phyloP scores from a whole-genome alignment of 92 coral and sea anemone genomes.

The Ricordea florida region DNA sequence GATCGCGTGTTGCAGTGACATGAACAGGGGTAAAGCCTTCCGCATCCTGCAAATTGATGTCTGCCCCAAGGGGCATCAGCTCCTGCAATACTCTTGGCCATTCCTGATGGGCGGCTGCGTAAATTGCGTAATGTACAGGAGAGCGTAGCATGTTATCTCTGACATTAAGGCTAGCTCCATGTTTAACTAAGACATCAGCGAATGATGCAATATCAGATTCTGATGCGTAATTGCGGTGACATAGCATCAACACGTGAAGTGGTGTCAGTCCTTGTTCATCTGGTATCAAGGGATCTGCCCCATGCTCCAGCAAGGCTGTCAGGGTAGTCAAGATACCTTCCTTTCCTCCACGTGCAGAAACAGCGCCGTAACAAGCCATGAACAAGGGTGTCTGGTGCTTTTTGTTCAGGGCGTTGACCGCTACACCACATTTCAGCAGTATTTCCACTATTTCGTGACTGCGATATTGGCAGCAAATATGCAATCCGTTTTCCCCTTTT shows the following conservation, averaged over 20 bases:
- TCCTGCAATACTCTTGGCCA: conserved; percentile 7
- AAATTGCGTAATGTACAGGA: conserved; percentile 41
- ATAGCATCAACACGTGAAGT: conserved; percentile 31
- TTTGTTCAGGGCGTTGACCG: conserved; percentile 23
- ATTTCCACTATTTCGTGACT: conserved; percentile 36
- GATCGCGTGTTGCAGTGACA: conserved; percentile 14
- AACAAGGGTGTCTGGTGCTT: conserved; percentile 45
- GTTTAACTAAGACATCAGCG: conserved; percentile 1
- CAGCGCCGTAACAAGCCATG: conserved; percentile 4
- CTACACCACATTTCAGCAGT: conserved; percentile 36
- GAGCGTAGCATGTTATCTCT: conserved; percentile 43
- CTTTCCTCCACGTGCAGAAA: background rate
- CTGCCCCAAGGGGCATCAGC: conserved; percentile 18
- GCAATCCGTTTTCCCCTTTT: conserved; percentile 38
- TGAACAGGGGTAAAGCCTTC: conserved; percentile 42
- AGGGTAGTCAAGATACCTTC: conserved; percentile 7
- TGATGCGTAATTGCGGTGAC: too few relatives aligned
- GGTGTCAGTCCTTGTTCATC: conserved; percentile 35
- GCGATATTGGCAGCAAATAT: conserved; percentile 15
- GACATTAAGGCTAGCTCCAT: conserved; percentile 23
- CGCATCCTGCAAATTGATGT: conserved; percentile 37
- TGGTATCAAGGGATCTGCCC: conserved; percentile 23
- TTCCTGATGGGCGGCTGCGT: background rate
- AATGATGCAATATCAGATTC: too few relatives aligned
- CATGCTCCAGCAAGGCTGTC: conserved; percentile 10